Evolutionary conservation across 2,888 invertebrate species (phyloP).

Genomic region (Mesorhabditis sp.): DNA sequence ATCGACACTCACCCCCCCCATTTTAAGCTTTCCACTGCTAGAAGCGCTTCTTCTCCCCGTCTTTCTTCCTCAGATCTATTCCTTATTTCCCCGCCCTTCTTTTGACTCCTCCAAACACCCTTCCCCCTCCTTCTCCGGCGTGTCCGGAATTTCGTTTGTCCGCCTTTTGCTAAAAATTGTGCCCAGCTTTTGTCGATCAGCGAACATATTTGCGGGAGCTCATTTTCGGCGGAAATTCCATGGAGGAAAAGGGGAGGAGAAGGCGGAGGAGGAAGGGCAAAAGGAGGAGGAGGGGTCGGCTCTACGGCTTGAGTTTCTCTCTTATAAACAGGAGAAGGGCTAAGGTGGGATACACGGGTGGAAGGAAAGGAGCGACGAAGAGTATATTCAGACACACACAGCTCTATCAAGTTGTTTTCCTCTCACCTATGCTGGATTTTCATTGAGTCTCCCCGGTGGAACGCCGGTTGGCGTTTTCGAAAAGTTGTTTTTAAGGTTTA

Average conservation of each 20-base stretch:
- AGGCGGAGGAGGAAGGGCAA: not conserved
- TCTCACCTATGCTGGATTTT: not conserved
- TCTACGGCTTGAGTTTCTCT: too few species aligned
- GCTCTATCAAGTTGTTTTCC: not conserved
- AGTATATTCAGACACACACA: not conserved
- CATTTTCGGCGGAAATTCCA: slow-evolving; percentile 1
- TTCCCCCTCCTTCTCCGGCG: too few species aligned
- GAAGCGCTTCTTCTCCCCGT: too few species aligned
- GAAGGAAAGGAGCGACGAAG: too few species aligned
- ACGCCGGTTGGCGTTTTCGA: not conserved
- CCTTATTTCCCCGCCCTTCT: too few species aligned
- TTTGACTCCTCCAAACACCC: too few species aligned
- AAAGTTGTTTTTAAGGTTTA: too few species aligned
- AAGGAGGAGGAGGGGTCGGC: not conserved
- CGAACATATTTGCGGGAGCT: not conserved
- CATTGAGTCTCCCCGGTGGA: not conserved
- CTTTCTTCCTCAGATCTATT: too few species aligned
- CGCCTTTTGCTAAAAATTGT: not conserved
- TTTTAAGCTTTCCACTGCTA: too few species aligned
- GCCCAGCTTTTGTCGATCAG: not conserved
- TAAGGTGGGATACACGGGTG: too few species aligned
- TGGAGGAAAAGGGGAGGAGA: not conserved
- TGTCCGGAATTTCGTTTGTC: not conserved
- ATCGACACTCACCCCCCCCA: too few species aligned
- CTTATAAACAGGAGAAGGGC: too few species aligned